Percentiles rank a stretch among this genome's conserved stretches.
These are phyloP conservation scores for Petrocephalus sullivani DNA, from an alignment of 2,797 vertebrate species.

Conservation along the genomic window DNA sequence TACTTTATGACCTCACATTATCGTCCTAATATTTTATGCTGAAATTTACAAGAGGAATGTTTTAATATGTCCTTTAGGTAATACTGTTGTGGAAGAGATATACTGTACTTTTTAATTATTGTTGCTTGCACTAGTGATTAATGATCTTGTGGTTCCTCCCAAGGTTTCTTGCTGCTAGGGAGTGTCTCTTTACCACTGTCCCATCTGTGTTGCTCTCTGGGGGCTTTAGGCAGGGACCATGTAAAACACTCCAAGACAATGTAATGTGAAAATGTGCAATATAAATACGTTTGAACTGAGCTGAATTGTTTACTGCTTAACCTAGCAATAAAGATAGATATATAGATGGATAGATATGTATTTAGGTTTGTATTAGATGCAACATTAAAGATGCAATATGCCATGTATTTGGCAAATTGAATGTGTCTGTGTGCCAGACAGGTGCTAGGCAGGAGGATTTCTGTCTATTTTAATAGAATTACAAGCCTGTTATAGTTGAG, in stretches of 20 bases:
- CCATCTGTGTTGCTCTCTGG: background rate
- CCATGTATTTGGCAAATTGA: background rate
- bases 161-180: background rate
- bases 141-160: background rate
- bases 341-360: background rate
- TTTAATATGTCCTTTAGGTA: background rate
- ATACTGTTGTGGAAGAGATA: background rate
- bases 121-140: background rate
- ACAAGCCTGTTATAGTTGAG: constrained; percentile 19
- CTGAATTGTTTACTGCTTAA: background rate
- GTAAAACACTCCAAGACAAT: background rate
- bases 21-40: background rate
- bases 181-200: background rate
- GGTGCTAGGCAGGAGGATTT: constrained; percentile 18
- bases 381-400: background rate
- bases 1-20: background rate
- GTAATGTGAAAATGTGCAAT: background rate
- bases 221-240: background rate
- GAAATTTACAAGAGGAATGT: background rate
- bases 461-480: constrained; percentile 30
- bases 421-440: constrained; percentile 4
- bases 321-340: background rate
- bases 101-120: background rate
- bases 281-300: background rate
- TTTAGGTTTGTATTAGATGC: background rate